These are phyloP conservation scores for Climacteris rufus DNA, from an alignment of 2,113 vertebrate species.

Conservation along the genomic window DNA sequence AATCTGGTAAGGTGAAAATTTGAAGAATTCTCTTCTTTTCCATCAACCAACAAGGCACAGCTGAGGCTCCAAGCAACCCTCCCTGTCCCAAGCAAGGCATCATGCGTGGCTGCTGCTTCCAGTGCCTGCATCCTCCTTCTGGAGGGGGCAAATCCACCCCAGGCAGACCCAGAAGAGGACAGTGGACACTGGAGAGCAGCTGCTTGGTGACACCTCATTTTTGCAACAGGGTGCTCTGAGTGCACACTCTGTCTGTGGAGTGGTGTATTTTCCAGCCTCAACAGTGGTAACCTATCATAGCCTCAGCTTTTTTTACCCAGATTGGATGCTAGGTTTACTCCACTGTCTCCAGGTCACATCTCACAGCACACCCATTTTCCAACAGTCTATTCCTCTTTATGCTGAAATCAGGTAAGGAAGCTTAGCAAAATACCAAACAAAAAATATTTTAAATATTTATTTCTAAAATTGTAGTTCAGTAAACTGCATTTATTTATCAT, in stretches of 20 bases:
- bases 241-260: background rate
- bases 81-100: background rate
- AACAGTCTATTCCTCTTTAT: background rate
- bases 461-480: background rate
- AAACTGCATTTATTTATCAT: background rate
- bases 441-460: background rate
- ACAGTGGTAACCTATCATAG: background rate
- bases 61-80: background rate
- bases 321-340: background rate
- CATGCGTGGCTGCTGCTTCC: background rate
- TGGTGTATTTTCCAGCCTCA: background rate
- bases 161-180: background rate
- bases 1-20: background rate
- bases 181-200: background rate
- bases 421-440: background rate
- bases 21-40: background rate
- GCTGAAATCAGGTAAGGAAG: background rate
- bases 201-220: background rate
- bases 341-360: background rate
- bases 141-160: background rate
- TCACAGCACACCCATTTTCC: background rate
- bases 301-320: background rate
- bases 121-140: background rate
- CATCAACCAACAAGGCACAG: background rate
- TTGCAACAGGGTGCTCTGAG: rapidly evolving